Percentiles rank a stretch among this genome's conserved stretches.
phyloP scores from a whole-genome alignment of 2,797 vertebrate species.

The Rhynchonycteris naso region DNA sequence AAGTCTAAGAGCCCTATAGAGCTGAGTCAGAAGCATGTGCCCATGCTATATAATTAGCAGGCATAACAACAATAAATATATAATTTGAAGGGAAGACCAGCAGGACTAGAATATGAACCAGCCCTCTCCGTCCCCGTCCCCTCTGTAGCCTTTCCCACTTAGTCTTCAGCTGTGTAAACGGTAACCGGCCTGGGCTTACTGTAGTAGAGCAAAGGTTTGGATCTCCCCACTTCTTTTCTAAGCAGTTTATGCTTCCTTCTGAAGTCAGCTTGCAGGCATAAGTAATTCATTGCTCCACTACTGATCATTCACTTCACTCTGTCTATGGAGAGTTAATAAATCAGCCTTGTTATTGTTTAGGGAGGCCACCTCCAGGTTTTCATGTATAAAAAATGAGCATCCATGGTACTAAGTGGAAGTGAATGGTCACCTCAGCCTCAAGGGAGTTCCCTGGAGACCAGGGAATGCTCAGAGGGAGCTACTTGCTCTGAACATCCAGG shows the following conservation, averaged over 20 bases:
- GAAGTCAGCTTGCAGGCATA: slow-evolving; percentile 68
- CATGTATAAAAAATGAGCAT: slow-evolving; percentile 28
- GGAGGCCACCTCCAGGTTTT: slow-evolving; percentile 24
- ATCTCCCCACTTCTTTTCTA: slow-evolving; percentile 58
- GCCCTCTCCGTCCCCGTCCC: slow-evolving; percentile 66
- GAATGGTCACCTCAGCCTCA: neutral
- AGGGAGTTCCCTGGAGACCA: slow-evolving; percentile 15
- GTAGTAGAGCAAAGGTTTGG: slow-evolving; percentile 75
- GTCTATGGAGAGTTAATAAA: slow-evolving; percentile 65
- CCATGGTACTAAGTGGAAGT: neutral
- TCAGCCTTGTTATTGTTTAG: slow-evolving; percentile 54
- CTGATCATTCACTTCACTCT: slow-evolving; percentile 57
- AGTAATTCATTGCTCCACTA: slow-evolving; percentile 63
- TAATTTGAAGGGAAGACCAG: slow-evolving; percentile 82
- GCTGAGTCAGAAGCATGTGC: slow-evolving; percentile 80
- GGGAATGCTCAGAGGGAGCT: neutral
- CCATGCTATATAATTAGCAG: slow-evolving; percentile 72
- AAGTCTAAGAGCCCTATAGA: slow-evolving; percentile 79
- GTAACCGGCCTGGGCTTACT: slow-evolving; percentile 73
- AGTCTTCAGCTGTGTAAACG: slow-evolving; percentile 40
- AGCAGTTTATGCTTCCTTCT: slow-evolving; percentile 59
- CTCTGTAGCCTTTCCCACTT: slow-evolving; percentile 8
- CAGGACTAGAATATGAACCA: slow-evolving; percentile 74
- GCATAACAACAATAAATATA: slow-evolving; percentile 75
- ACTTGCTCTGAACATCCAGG: neutral